phyloP scores from a whole-genome alignment of 2,113 vertebrate species.

The Cryptotis parvus region DNA sequence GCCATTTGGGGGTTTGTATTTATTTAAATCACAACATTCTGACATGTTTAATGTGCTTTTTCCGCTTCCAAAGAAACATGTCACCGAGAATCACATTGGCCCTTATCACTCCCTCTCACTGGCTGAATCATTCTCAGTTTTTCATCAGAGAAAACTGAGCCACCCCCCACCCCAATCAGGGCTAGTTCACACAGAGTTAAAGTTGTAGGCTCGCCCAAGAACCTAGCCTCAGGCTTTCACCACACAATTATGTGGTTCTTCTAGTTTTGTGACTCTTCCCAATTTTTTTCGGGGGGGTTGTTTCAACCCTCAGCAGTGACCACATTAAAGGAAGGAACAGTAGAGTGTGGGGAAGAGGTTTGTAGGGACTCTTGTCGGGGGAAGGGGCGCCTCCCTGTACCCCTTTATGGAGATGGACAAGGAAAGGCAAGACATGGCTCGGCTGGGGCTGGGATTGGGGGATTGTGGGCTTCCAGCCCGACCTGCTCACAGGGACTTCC shows the following conservation, averaged over 20 bases:
- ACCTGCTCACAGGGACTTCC: no score
- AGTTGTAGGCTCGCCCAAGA: constrained; percentile 79
- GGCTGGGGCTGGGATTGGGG: no score
- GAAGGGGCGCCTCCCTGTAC: no score
- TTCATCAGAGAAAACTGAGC: constrained; percentile 56
- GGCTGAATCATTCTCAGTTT: neutral
- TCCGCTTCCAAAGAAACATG: neutral
- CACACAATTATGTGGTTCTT: constrained; percentile 70
- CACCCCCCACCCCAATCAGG: neutral
- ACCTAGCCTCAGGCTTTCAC: neutral
- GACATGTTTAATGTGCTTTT: neutral
- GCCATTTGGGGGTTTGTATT: neutral
- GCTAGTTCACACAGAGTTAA: constrained; percentile 50
- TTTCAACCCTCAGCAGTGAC: neutral
- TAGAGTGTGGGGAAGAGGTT: neutral
- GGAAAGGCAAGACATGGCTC: no score
- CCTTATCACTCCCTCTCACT: rapidly evolving
- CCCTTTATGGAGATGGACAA: no score
- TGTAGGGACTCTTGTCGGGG: no score
- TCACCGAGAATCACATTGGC: neutral
- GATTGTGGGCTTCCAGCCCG: no score
- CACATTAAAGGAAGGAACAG: constrained; percentile 18
- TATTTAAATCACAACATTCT: neutral
- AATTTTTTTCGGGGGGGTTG: neutral
- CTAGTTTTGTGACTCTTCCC: constrained; percentile 71